phyloP scores from a whole-genome alignment of 2,113 vertebrate genomes.

The Sialia sialis region DNA sequence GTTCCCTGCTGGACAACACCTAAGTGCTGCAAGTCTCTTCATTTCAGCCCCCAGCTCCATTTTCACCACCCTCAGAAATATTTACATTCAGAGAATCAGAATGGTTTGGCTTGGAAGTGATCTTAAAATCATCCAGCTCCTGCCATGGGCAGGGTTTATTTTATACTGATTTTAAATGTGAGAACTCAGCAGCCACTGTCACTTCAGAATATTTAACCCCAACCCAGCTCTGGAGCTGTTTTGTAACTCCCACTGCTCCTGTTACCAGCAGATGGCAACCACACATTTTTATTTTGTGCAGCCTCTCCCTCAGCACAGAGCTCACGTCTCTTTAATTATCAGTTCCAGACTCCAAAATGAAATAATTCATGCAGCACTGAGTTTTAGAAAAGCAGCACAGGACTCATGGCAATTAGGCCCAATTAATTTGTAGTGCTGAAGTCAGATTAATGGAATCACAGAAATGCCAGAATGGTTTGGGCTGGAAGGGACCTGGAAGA shows the following conservation, averaged over 20 bases:
- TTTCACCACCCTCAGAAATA: neutral
- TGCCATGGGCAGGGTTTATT: neutral
- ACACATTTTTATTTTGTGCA: neutral
- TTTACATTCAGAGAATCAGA: neutral
- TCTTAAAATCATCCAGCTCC: neutral
- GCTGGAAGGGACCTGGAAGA: neutral
- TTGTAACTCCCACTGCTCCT: neutral
- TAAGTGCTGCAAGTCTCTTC: neutral
- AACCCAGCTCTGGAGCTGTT: neutral
- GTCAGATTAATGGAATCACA: neutral
- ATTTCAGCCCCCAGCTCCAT: neutral
- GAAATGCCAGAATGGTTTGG: neutral
- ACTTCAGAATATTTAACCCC: too few species aligned
- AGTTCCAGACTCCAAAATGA: neutral
- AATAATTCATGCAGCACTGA: neutral
- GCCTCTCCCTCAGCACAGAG: neutral
- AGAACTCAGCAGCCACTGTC: neutral
- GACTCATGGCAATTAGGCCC: neutral
- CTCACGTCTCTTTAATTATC: neutral
- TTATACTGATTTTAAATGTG: neutral
- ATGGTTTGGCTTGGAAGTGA: neutral
- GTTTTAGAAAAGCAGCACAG: neutral
- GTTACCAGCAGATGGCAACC: slow-evolving; percentile 45
- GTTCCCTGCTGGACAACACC: neutral
- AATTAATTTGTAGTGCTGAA: neutral